A percentile compares a stretch with the other conserved stretches of the same genome.
phyloP scores from a whole-genome alignment of 2,113 vertebrate genomes.

The Sylvia atricapilla region DNA sequence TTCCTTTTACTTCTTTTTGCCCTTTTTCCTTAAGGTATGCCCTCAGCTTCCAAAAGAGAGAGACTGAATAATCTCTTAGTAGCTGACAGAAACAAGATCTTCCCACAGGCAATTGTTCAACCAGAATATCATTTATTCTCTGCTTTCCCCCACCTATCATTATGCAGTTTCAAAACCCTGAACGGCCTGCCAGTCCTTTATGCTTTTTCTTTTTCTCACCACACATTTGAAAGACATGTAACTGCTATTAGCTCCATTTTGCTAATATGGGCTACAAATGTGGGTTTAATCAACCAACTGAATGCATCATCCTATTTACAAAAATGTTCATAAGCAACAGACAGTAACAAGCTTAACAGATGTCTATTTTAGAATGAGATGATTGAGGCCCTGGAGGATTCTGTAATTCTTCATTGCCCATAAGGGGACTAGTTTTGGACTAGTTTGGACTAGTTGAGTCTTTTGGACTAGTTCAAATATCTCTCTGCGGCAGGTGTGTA shows the following conservation, averaged over 20 bases:
- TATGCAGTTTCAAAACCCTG: background rate
- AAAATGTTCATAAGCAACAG: background rate
- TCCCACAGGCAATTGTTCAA: conserved; percentile 35
- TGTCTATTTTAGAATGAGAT: background rate
- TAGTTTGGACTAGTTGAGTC: no score
- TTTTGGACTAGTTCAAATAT: background rate
- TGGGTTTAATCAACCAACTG: background rate
- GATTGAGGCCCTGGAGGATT: background rate
- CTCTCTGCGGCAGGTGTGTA: background rate
- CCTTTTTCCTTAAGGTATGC: background rate
- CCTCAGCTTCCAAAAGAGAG: background rate
- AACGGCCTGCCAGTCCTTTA: background rate
- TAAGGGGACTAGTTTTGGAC: no score
- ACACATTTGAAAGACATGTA: background rate
- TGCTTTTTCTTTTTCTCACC: background rate
- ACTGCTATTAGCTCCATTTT: background rate
- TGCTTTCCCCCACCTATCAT: background rate
- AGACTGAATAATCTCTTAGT: background rate
- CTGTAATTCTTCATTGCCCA: background rate
- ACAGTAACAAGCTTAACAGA: background rate
- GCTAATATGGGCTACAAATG: background rate
- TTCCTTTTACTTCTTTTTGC: background rate
- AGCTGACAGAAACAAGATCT: conserved; percentile 29
- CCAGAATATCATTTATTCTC: conserved; percentile 18
- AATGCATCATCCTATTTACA: background rate